A percentile compares a stretch with the other conserved stretches of the same genome.
Evolutionary conservation across 2,113 vertebrate genomes (phyloP).

Genomic region (Spea multiplicata): DNA sequence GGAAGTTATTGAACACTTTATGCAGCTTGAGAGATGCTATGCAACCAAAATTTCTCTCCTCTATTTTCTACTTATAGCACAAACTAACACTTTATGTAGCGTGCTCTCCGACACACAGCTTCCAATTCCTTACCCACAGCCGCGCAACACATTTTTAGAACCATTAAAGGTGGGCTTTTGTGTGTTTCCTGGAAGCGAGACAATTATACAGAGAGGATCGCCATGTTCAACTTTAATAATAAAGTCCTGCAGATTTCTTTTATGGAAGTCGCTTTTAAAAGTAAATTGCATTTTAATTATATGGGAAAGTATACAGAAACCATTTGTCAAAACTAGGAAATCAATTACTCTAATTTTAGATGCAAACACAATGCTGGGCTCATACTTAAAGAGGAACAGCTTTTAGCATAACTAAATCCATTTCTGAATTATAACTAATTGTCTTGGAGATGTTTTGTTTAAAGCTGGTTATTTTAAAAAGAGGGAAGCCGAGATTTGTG

Average conservation of each 20-base stretch:
- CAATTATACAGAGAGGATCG: conserved; percentile 24
- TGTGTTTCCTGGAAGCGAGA: conserved; percentile 14
- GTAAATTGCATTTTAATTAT: conserved; percentile 40
- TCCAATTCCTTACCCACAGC: background rate
- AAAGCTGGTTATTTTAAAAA: no score
- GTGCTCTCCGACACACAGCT: background rate
- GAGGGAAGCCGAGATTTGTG: no score
- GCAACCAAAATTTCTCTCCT: no score
- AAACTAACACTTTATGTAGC: background rate
- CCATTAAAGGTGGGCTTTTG: conserved; percentile 17
- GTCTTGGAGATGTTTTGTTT: no score
- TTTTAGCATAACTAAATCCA: no score
- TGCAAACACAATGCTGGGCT: background rate
- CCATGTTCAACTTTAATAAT: conserved; percentile 17
- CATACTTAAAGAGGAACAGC: background rate
- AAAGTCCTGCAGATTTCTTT: conserved; percentile 26
- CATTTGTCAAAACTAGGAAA: background rate
- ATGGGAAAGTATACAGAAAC: conserved; percentile 11
- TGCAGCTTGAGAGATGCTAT: no score
- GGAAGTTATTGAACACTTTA: no score
- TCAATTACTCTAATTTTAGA: conserved; percentile 18
- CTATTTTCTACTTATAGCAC: no score
- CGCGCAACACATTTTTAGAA: background rate
- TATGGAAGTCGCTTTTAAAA: conserved; percentile 23
- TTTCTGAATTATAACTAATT: no score